Percentiles rank a stretch among this genome's conserved stretches.
Conservation (phyloP, 2,113 vertebrate species). For the Ochotona princeps region DNA sequence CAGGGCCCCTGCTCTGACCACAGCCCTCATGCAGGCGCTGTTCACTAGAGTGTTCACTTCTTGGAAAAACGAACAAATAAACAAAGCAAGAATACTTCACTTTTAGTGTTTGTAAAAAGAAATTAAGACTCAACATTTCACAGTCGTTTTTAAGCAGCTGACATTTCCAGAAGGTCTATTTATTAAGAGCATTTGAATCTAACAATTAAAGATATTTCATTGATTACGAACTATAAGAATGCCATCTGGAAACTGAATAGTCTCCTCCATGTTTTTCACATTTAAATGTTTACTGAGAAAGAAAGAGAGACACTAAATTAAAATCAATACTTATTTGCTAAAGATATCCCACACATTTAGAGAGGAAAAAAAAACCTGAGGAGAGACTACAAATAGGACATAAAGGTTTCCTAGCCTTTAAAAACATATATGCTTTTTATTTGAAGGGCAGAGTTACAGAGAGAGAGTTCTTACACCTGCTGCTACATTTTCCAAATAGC, state of each 20-base stretch:
- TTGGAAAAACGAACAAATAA: not conserved
- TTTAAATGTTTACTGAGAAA: conserved; percentile 11
- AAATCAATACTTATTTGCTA: not conserved
- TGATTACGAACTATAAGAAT: not conserved
- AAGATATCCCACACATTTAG: not conserved
- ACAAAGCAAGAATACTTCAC: conserved; percentile 2
- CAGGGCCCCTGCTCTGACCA: conserved; percentile 34
- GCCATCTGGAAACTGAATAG: not conserved
- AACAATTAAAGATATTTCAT: not conserved
- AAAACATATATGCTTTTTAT: no score
- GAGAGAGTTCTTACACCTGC: no score
- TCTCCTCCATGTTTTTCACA: conserved; percentile 5
- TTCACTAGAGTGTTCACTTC: not conserved
- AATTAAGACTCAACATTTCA: not conserved
- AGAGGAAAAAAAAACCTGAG: conserved; percentile 8
- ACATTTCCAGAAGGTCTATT: not conserved
- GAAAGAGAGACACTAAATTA: not conserved
- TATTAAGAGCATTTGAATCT: not conserved
- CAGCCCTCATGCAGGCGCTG: not conserved
- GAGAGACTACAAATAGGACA: not conserved
- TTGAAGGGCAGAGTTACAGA: no score
- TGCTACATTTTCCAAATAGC: no score
- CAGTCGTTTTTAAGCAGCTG: conserved; percentile 27
- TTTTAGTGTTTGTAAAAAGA: not conserved
- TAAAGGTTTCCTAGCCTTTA: not conserved